Conservation (phyloP, 2,888 invertebrate genomes). For the Eumerus sabulonum region DNA sequence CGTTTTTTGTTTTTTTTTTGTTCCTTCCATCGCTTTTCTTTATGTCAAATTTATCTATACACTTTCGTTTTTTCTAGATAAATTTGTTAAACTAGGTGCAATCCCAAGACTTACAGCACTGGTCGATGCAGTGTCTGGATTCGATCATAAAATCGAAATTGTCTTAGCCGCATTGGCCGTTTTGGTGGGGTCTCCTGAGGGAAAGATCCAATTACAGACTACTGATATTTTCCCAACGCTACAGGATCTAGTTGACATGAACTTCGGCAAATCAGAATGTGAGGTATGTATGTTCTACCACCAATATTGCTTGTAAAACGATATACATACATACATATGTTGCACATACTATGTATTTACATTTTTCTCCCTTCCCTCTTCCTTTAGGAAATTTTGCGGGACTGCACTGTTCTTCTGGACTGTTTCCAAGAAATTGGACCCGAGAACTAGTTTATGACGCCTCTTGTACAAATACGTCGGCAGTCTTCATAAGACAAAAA, state of each 20-base stretch:
- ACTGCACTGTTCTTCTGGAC: constrained; percentile 24
- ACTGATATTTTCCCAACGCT: constrained; percentile 45
- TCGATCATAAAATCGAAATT: constrained; percentile 70
- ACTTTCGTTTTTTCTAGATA: constrained; percentile 58
- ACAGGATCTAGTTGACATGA: constrained; percentile 33
- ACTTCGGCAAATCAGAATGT: constrained; percentile 64
- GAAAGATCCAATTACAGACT: constrained; percentile 22
- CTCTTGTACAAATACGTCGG: too few relatives aligned
- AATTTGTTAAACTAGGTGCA: constrained; percentile 69
- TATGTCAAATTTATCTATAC: too few relatives aligned
- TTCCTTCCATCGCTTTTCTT: too few relatives aligned
- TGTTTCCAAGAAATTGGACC: not conserved
- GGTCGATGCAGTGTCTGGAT: constrained; percentile 63
- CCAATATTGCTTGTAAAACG: constrained; percentile 1
- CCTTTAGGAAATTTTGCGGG: constrained; percentile 60
- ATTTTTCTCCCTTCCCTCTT: not conserved
- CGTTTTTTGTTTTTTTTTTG: too few relatives aligned
- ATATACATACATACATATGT: too few relatives aligned
- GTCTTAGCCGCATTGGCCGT: constrained; percentile 69
- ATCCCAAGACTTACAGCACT: constrained; percentile 62
- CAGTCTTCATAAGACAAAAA: too few relatives aligned
- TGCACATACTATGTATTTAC: not conserved
- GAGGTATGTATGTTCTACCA: too few relatives aligned
- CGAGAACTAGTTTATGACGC: too few relatives aligned
- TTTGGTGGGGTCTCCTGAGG: constrained; percentile 64